A percentile compares a stretch with the other conserved stretches of the same genome.
Conservation (phyloP, 2,797 vertebrate species). For the Sebastes trivittatus region DNA sequence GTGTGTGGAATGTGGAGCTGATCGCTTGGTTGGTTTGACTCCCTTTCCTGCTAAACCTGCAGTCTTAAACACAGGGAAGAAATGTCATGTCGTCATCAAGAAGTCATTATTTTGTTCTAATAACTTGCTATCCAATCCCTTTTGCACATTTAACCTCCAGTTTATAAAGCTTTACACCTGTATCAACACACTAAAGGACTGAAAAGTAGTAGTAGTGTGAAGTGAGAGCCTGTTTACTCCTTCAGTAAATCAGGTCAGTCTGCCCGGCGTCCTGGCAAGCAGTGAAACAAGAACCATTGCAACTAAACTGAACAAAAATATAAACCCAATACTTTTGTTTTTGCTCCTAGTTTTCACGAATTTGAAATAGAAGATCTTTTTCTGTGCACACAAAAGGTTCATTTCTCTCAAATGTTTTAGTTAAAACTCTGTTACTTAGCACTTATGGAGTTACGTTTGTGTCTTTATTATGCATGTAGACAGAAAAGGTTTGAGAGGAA, state of each 20-base stretch:
- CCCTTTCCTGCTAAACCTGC: slow-evolving; percentile 3
- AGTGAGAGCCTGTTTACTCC: neutral
- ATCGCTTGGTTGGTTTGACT: slow-evolving; percentile 37
- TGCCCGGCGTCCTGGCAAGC: neutral
- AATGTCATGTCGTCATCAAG: neutral
- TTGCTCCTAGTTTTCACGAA: neutral
- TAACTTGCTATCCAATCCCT: neutral
- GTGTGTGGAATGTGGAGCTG: slow-evolving; percentile 68
- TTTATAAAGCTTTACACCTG: neutral
- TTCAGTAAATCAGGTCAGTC: slow-evolving; percentile 23
- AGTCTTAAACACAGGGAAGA: neutral
- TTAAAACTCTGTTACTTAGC: neutral
- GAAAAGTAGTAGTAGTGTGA: neutral
- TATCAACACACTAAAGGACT: neutral
- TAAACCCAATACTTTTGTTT: neutral
- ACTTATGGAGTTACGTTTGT: too few species aligned
- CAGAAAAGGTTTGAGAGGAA: too few species aligned
- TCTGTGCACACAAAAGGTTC: neutral
- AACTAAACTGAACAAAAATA: neutral
- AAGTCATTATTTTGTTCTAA: neutral
- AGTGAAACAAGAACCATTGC: neutral
- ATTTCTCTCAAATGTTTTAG: neutral
- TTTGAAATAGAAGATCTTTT: neutral
- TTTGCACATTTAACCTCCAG: neutral
- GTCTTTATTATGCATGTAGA: too few species aligned